Evolutionary conservation across 1,140 invertebrate genomes (phyloP).

Genomic region (Aphelenchoides fujianensis): DNA sequence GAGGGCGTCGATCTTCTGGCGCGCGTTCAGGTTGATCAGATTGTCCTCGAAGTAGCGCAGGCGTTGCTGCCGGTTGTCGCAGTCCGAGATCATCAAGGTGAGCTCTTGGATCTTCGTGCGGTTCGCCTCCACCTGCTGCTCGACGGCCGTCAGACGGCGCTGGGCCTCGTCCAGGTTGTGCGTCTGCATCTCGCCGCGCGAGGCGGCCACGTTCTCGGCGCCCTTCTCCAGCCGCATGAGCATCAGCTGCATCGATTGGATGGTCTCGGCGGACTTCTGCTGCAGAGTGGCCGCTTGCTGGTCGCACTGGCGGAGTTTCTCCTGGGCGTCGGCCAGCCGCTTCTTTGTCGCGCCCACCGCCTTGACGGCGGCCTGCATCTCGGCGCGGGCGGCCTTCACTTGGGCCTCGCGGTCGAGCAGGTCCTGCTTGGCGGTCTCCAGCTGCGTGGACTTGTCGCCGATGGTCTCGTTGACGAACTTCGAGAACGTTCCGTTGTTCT

Average conservation of each 20-base stretch:
- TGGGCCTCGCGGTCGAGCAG: not conserved
- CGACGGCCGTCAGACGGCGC: not conserved
- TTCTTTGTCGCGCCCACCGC: not conserved
- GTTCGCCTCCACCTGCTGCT: not conserved
- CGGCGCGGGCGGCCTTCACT: not conserved
- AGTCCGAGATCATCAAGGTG: not conserved
- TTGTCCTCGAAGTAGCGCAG: not conserved
- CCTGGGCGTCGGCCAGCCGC: not conserved
- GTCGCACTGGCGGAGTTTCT: not conserved
- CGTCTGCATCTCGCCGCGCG: not conserved
- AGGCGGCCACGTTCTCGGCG: not conserved
- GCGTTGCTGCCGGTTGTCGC: not conserved
- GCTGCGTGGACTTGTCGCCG: not conserved
- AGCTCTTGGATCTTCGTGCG: not conserved
- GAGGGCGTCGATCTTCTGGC: not conserved
- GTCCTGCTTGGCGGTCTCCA: not conserved
- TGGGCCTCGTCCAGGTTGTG: not conserved
- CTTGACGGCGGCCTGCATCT: not conserved
- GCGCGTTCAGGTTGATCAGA: not conserved
- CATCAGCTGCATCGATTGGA: not conserved
- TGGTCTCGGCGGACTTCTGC: not conserved
- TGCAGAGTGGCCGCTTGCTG: not conserved
- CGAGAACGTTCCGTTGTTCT: not conserved
- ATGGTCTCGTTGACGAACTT: not conserved
- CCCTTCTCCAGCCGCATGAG: not conserved